phyloP scores from a whole-genome alignment of 2,888 invertebrate species.

The Pedicia rivosa region DNA sequence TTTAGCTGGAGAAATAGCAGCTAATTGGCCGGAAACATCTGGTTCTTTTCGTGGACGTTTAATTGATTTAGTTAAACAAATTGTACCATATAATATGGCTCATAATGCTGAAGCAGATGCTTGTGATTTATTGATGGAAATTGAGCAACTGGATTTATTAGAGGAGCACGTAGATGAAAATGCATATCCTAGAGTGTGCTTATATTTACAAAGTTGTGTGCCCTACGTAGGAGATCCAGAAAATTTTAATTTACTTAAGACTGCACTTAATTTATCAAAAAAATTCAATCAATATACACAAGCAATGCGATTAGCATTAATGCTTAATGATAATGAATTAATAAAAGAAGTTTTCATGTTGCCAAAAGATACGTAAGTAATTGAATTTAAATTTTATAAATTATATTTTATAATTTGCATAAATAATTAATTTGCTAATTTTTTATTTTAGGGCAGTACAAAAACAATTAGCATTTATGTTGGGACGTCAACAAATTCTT shows the following conservation, averaged over 20 bases:
- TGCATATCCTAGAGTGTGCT: slow-evolving; percentile 81
- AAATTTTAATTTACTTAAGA: slow-evolving; percentile 64
- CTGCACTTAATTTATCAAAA: slow-evolving; percentile 69
- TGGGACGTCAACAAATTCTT: slow-evolving; percentile 86
- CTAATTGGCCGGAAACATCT: slow-evolving; percentile 54
- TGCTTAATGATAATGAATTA: slow-evolving; percentile 64
- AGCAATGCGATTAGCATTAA: slow-evolving; percentile 81
- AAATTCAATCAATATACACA: slow-evolving; percentile 80
- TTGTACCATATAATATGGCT: slow-evolving; percentile 87
- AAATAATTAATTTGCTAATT: slow-evolving; percentile 5
- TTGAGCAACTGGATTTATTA: slow-evolving; percentile 76
- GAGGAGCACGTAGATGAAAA: slow-evolving; percentile 76
- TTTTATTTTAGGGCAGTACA: slow-evolving; percentile 37
- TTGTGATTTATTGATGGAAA: slow-evolving; percentile 95
- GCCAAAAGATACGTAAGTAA: slow-evolving; percentile 66
- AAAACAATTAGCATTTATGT: slow-evolving; percentile 92
- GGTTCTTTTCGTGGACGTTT: slow-evolving; percentile 39
- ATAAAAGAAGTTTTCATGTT: slow-evolving; percentile 71
- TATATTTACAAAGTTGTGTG: slow-evolving; percentile 76
- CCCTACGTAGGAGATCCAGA: slow-evolving; percentile 94
- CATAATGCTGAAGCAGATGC: slow-evolving; percentile 99
- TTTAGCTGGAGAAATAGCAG: slow-evolving; percentile 73
- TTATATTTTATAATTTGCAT: slow-evolving; percentile 2
- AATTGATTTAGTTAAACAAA: slow-evolving; percentile 64
- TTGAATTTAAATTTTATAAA: slow-evolving; percentile 3